Evolutionary conservation across 2,797 vertebrate genomes (phyloP).

Genomic region (Pseudochirops corinnae): DNA sequence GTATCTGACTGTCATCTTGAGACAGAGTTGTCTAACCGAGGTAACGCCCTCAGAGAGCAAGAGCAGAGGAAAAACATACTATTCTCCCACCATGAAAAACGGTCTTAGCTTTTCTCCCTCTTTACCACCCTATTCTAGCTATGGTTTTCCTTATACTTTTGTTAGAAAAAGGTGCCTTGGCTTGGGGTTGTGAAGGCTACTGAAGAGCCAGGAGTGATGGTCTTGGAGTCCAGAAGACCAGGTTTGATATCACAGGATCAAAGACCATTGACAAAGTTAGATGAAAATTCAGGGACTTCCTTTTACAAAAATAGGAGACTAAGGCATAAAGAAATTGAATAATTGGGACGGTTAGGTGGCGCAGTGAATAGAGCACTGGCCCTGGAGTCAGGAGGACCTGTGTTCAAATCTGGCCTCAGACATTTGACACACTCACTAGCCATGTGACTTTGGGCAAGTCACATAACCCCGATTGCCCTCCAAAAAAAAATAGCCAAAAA

Average conservation of each 20-base stretch:
- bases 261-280: background rate
- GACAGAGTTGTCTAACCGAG: background rate
- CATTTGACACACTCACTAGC: too few relatives aligned
- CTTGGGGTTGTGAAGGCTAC: background rate
- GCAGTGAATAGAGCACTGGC: too few relatives aligned
- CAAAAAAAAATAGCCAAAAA: too few relatives aligned
- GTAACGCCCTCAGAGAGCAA: background rate
- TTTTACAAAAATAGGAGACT: background rate
- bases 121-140: background rate
- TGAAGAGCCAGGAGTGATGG: background rate
- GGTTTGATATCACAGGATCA: background rate
- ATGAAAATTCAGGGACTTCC: background rate
- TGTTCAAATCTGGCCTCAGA: too few relatives aligned
- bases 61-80: rapidly evolving
- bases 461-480: too few relatives aligned
- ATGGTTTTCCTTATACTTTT: background rate
- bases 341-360: background rate
- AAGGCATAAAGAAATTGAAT: background rate
- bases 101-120: background rate
- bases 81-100: conserved; percentile 1
- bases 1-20: background rate
- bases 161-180: background rate
- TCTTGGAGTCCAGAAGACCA: background rate
- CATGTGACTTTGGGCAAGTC: too few relatives aligned
- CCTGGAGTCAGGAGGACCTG: too few relatives aligned